phyloP scores from a whole-genome alignment of 2,888 invertebrate species.

The Hymenopus coronatus region DNA sequence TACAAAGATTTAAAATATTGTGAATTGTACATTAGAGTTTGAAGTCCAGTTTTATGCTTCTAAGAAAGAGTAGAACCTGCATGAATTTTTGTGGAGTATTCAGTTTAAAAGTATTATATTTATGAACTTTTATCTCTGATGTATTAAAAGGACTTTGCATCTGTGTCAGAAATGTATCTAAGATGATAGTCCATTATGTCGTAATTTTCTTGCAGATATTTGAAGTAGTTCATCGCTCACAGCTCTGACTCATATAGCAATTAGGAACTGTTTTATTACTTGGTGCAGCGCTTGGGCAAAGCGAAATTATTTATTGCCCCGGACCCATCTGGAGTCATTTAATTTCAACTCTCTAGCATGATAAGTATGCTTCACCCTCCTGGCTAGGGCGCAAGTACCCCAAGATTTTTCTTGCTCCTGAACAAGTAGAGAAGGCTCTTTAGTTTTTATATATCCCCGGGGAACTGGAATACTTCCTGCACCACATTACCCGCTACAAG shows the following conservation, averaged over 20 bases:
- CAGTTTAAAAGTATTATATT: too few species aligned
- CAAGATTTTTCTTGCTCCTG: neutral
- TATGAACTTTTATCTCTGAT: too few species aligned
- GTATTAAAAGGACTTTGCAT: too few species aligned
- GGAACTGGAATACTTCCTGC: neutral
- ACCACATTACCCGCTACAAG: neutral
- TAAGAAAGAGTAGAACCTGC: too few species aligned
- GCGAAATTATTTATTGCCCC: neutral
- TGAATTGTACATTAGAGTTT: too few species aligned
- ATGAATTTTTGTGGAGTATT: too few species aligned
- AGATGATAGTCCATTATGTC: too few species aligned
- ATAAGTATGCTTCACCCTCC: neutral
- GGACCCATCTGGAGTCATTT: neutral
- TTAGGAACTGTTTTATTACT: neutral
- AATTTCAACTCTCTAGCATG: neutral
- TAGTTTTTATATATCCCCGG: neutral
- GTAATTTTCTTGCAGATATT: too few species aligned
- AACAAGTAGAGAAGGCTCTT: neutral
- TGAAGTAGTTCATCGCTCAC: too few species aligned
- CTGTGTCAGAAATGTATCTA: too few species aligned
- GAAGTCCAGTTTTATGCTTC: too few species aligned
- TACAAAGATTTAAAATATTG: too few species aligned
- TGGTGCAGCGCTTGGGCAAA: neutral
- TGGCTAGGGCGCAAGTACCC: neutral
- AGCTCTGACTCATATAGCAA: neutral